Evolutionary conservation across 1,140 invertebrate genomes (phyloP).

Genomic region (Drosophila kurseongensis): DNA sequence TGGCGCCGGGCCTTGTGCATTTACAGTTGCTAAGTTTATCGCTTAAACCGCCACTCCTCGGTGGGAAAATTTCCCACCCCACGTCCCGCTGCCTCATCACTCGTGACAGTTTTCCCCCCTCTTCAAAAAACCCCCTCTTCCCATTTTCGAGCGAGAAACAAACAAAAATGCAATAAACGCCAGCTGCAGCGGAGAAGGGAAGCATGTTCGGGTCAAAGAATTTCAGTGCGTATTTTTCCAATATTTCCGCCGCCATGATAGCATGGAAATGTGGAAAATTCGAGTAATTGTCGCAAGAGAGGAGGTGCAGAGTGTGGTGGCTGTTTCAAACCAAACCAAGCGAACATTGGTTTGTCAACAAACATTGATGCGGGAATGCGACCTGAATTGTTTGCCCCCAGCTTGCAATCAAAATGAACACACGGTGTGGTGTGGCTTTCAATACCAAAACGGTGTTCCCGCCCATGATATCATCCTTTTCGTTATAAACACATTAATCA

Average conservation of each 20-base stretch:
- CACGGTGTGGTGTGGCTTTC: slow-evolving; percentile 10
- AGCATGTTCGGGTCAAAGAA: slow-evolving; percentile 54
- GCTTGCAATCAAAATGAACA: slow-evolving; percentile 36
- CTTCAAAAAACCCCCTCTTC: slow-evolving; percentile 1
- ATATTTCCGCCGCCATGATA: slow-evolving; percentile 44
- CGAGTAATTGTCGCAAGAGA: slow-evolving; percentile 44
- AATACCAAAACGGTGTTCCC: slow-evolving; percentile 33
- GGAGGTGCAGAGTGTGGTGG: background rate
- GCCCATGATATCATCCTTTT: slow-evolving; percentile 64
- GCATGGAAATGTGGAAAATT: slow-evolving; percentile 61
- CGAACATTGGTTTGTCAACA: slow-evolving; percentile 30
- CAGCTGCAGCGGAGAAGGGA: slow-evolving; percentile 33
- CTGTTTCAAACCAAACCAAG: slow-evolving; percentile 5
- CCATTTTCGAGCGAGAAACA: slow-evolving; percentile 46
- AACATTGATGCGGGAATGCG: slow-evolving; percentile 29
- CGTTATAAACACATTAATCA: slow-evolving; percentile 37
- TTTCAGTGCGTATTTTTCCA: slow-evolving; percentile 67
- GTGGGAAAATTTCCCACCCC: background rate
- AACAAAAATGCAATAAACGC: slow-evolving; percentile 79
- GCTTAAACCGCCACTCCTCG: slow-evolving; percentile 16
- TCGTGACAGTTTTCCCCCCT: slow-evolving; percentile 13
- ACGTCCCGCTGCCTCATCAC: background rate
- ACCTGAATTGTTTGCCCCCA: slow-evolving; percentile 29
- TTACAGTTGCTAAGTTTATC: slow-evolving; percentile 64
- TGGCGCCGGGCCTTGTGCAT: slow-evolving; percentile 26